Evolutionary conservation across 2,888 invertebrate species (phyloP).

Genomic region (Caenorhabditis imperialis): DNA sequence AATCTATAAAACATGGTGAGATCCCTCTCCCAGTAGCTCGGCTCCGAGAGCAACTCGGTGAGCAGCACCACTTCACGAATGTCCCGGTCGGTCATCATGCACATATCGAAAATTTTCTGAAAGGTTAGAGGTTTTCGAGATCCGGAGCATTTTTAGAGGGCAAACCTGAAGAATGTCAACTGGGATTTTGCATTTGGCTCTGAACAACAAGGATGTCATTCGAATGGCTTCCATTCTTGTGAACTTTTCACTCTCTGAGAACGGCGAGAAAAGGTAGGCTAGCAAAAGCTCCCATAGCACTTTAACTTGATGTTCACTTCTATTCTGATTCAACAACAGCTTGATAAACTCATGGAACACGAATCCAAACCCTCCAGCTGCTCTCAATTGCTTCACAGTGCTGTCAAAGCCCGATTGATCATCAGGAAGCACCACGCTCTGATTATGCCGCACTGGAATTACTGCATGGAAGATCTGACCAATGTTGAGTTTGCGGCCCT

Average conservation of each 20-base stretch:
- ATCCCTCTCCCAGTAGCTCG: constrained; percentile 26
- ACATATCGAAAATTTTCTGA: constrained; percentile 27
- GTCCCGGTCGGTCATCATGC: constrained; percentile 15
- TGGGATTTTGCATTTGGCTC: constrained; percentile 5
- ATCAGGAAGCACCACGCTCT: neutral
- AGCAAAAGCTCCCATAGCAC: constrained; percentile 5
- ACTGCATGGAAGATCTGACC: constrained; percentile 31
- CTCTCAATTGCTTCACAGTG: constrained; percentile 16
- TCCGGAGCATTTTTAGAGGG: too few relatives aligned
- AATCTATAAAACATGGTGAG: constrained; percentile 28
- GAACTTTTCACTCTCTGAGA: constrained; percentile 5
- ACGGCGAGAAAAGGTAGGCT: constrained; percentile 10
- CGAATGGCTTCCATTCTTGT: constrained; percentile 15
- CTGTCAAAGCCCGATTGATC: constrained; percentile 13
- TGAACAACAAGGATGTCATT: constrained; percentile 20
- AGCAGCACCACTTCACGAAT: constrained; percentile 18
- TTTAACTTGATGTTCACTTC: neutral
- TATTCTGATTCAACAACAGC: neutral
- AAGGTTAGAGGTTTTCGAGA: neutral
- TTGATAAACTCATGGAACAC: constrained; percentile 13
- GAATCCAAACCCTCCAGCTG: constrained; percentile 35
- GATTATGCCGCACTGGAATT: constrained; percentile 20
- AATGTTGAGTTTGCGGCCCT: constrained; percentile 24
- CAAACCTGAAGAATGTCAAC: constrained; percentile 16
- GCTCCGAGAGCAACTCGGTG: constrained; percentile 16